phyloP scores from a whole-genome alignment of 2,888 invertebrate genomes.

The Drosophila longiperda region DNA sequence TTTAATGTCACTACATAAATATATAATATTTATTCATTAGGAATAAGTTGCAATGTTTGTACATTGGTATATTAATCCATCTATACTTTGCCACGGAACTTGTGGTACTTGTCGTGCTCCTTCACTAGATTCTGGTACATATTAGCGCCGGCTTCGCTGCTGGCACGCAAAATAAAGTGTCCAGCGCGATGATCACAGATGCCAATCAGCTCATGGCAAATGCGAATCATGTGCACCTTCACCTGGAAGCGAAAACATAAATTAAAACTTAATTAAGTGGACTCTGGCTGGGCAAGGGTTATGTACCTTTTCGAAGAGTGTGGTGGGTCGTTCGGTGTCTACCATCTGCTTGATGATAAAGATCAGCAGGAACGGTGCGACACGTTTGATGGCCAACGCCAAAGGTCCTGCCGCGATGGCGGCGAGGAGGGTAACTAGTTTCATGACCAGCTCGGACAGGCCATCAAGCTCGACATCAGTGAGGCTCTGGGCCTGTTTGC shows the following conservation, averaged over 20 bases:
- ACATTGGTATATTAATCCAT: neutral
- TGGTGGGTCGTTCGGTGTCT: constrained; percentile 82
- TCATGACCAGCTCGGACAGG: constrained; percentile 78
- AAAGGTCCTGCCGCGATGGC: constrained; percentile 68
- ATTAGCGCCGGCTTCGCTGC: constrained; percentile 83
- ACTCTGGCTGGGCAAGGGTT: neutral
- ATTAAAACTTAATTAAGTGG: neutral
- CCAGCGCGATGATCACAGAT: constrained; percentile 84
- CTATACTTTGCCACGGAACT: constrained; percentile 84
- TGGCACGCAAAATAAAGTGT: constrained; percentile 83
- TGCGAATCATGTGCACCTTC: constrained; percentile 83
- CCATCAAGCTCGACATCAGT: constrained; percentile 77
- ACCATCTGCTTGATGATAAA: constrained; percentile 83
- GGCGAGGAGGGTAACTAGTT: constrained; percentile 81
- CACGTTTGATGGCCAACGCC: constrained; percentile 80
- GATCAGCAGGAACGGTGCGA: constrained; percentile 83
- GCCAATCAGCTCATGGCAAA: constrained; percentile 83
- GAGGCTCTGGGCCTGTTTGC: constrained; percentile 75
- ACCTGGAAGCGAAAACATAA: constrained; percentile 65
- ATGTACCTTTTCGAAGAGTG: constrained; percentile 82
- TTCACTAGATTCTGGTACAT: constrained; percentile 82
- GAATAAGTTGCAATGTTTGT: neutral
- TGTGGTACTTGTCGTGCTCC: constrained; percentile 84
- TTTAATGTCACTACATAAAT: neutral
- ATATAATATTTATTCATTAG: constrained; percentile 18